phyloP scores from a whole-genome alignment of 2,113 vertebrate genomes.

The Merops nubicus region DNA sequence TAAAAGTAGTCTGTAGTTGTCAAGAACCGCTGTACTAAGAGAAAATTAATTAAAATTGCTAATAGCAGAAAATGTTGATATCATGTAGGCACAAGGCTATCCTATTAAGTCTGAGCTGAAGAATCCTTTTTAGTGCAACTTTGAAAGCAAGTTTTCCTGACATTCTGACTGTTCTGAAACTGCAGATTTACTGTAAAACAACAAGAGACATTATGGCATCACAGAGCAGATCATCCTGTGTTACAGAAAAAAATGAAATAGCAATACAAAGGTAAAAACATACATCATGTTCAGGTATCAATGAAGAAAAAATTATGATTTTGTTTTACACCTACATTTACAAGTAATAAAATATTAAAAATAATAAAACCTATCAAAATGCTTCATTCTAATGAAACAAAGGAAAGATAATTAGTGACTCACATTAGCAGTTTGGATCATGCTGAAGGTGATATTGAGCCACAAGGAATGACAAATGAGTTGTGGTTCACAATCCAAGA shows the following conservation, averaged over 20 bases:
- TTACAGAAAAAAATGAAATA: background rate
- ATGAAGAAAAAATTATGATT: background rate
- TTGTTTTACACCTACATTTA: background rate
- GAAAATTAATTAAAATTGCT: slow-evolving; percentile 47
- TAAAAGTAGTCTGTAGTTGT: slow-evolving; percentile 41
- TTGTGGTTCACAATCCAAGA: background rate
- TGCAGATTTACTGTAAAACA: background rate
- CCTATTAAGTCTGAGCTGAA: background rate
- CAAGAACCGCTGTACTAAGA: background rate
- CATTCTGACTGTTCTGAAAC: background rate
- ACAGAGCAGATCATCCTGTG: background rate
- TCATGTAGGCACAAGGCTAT: background rate
- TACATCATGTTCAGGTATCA: background rate
- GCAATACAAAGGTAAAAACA: background rate
- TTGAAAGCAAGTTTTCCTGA: background rate
- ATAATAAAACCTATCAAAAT: background rate
- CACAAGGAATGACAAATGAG: background rate
- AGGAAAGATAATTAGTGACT: background rate
- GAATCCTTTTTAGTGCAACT: background rate
- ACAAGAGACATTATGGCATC: background rate
- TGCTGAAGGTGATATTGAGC: background rate
- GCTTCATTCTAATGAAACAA: background rate
- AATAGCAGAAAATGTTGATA: background rate
- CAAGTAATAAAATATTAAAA: background rate
- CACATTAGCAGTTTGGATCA: background rate